Conservation (phyloP, 2,888 invertebrate species). For the Drosophila greeni region DNA sequence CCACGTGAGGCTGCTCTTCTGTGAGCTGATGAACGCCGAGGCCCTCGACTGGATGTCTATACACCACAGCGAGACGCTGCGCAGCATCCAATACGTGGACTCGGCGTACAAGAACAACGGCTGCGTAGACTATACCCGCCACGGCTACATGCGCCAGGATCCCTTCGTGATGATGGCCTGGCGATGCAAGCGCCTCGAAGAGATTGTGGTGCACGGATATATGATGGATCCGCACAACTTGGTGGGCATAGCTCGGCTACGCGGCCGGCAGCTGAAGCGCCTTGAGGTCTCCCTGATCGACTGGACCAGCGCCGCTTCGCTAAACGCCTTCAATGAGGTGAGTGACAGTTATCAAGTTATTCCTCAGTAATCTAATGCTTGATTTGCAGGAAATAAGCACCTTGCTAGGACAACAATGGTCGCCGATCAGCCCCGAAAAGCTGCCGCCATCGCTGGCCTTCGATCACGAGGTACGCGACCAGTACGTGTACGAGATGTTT, state of each 20-base stretch:
- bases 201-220: constrained; percentile 81
- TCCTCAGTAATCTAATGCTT: background rate
- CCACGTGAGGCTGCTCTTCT: constrained; percentile 86
- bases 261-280: constrained; percentile 75
- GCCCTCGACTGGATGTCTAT: constrained; percentile 78
- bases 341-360: background rate
- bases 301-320: constrained; percentile 54
- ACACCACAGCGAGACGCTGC: constrained; percentile 75
- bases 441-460: constrained; percentile 75
- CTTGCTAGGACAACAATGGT: constrained; percentile 77
- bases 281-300: constrained; percentile 78
- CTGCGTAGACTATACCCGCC: constrained; percentile 45
- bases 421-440: constrained; percentile 68
- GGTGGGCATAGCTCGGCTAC: constrained; percentile 77
- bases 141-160: constrained; percentile 72
- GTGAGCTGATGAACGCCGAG: constrained; percentile 81
- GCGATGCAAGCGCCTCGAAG: constrained; percentile 81
- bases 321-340: constrained; percentile 70
- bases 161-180: constrained; percentile 83
- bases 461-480: constrained; percentile 77
- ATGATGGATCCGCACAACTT: constrained; percentile 78
- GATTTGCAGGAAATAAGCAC: constrained; percentile 75
- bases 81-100: constrained; percentile 78
- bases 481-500: constrained; percentile 77
- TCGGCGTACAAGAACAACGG: constrained; percentile 75